Evolutionary conservation across 2,797 vertebrate genomes (phyloP).

Genomic region (Miichthys miiuy): DNA sequence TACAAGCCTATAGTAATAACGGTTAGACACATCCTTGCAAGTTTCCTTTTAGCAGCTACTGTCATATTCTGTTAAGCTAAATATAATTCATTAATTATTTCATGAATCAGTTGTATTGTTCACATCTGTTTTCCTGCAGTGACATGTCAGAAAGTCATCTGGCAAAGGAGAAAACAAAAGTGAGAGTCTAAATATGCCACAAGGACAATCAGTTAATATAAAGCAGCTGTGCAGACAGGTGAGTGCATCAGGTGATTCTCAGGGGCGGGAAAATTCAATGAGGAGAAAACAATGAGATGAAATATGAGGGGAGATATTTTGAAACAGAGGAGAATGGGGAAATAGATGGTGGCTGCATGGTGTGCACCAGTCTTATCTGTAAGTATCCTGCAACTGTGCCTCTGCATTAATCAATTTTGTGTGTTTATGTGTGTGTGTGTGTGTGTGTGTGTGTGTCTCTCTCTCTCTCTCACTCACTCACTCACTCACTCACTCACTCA

Average conservation of each 20-base stretch:
- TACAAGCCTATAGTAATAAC: not conserved
- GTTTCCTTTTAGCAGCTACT: conserved; percentile 8
- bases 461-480: not conserved
- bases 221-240: not conserved
- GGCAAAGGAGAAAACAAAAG: not conserved
- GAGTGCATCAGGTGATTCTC: not conserved
- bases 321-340: not conserved
- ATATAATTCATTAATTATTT: not conserved
- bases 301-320: not conserved
- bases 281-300: not conserved
- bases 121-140: not conserved
- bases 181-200: not conserved
- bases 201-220: not conserved
- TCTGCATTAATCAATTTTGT: not conserved
- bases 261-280: not conserved
- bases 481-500: too few relatives aligned
- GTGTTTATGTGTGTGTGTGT: too few relatives aligned
- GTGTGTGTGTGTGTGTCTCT: not conserved
- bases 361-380: not conserved
- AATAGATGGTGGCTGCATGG: too few relatives aligned
- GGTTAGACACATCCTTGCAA: not conserved
- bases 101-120: not conserved
- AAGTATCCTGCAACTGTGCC: not conserved
- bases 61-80: not conserved
- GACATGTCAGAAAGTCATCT: not conserved